A percentile compares a stretch with the other conserved stretches of the same genome.
phyloP scores from a whole-genome alignment of 2,888 invertebrate genomes.

The Drosophila meridiana region DNA sequence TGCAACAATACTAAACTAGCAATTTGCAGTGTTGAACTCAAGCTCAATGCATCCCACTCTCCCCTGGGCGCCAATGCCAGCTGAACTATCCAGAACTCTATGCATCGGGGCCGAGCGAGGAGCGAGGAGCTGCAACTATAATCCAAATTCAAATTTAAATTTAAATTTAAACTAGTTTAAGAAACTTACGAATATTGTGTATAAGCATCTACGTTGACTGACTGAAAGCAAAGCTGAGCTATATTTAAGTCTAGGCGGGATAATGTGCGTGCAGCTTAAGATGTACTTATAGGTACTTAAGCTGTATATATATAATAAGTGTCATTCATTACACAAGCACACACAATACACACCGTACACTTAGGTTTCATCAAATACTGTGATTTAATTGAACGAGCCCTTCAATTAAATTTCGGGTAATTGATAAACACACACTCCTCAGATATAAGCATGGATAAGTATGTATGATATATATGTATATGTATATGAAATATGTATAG shows the following conservation, averaged over 20 bases:
- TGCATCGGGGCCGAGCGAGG: constrained; percentile 18
- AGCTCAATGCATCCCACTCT: constrained; percentile 30
- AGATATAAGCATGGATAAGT: not conserved
- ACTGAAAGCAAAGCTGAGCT: constrained; percentile 72
- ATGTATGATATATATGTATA: not conserved
- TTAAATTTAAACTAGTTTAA: constrained; percentile 24
- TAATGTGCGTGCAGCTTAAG: constrained; percentile 5
- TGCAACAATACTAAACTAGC: constrained; percentile 61
- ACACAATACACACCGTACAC: not conserved
- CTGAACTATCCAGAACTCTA: constrained; percentile 35
- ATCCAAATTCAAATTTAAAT: not conserved
- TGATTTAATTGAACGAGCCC: constrained; percentile 79
- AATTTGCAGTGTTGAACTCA: constrained; percentile 25
- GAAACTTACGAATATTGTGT: constrained; percentile 26
- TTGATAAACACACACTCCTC: constrained; percentile 53
- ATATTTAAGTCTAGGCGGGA: constrained; percentile 40
- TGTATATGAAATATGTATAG: not conserved
- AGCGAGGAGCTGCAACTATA: not conserved
- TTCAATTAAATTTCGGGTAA: constrained; percentile 72
- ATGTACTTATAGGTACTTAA: not conserved
- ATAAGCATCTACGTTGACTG: constrained; percentile 61
- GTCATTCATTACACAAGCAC: not conserved
- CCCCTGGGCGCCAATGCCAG: constrained; percentile 25
- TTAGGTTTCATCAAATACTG: constrained; percentile 54
- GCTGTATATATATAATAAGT: not conserved